A percentile compares a stretch with the other conserved stretches of the same genome.
These are phyloP conservation scores for Denticeps clupeoides DNA, from an alignment of 2,797 vertebrate genomes.

Conservation along the genomic window DNA sequence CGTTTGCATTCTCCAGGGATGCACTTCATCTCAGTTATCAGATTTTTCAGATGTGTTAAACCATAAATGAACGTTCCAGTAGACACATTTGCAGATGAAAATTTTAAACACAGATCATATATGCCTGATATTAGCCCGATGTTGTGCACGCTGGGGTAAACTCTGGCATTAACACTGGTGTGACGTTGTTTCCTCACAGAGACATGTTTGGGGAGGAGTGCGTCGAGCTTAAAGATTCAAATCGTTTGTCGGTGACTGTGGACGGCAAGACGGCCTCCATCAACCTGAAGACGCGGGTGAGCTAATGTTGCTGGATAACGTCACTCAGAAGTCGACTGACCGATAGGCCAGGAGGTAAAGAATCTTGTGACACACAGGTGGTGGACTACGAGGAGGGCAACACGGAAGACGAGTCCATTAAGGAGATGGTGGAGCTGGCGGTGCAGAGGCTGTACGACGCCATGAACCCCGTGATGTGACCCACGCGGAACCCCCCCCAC, in stretches of 20 bases:
- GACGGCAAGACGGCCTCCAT: constrained; percentile 75
- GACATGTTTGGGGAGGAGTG: constrained; percentile 92
- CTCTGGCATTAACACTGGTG: too few species aligned
- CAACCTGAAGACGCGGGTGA: constrained; percentile 53
- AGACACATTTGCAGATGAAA: too few species aligned
- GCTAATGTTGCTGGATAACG: constrained; percentile 11
- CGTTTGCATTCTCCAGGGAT: too few species aligned
- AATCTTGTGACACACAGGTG: constrained; percentile 41
- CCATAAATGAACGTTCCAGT: too few species aligned
- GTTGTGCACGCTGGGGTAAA: too few species aligned
- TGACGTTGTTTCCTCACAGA: constrained; percentile 38
- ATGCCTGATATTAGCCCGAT: neutral
- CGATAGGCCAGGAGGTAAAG: constrained; percentile 17
- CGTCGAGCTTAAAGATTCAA: constrained; percentile 65
- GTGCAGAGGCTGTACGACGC: constrained; percentile 82
- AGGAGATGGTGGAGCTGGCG: constrained; percentile 85
- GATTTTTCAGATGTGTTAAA: too few species aligned
- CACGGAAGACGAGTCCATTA: constrained; percentile 77
- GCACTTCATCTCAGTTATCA: too few species aligned
- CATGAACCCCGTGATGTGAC: constrained; percentile 66
- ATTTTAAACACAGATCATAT: neutral
- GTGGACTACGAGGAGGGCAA: constrained; percentile 71
- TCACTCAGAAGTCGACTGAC: neutral
- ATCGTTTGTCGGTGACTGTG: constrained; percentile 66
- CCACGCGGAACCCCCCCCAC: too few species aligned